Evolutionary conservation across 2,888 invertebrate species (phyloP).

Genomic region (Chrysolina oricalcia): DNA sequence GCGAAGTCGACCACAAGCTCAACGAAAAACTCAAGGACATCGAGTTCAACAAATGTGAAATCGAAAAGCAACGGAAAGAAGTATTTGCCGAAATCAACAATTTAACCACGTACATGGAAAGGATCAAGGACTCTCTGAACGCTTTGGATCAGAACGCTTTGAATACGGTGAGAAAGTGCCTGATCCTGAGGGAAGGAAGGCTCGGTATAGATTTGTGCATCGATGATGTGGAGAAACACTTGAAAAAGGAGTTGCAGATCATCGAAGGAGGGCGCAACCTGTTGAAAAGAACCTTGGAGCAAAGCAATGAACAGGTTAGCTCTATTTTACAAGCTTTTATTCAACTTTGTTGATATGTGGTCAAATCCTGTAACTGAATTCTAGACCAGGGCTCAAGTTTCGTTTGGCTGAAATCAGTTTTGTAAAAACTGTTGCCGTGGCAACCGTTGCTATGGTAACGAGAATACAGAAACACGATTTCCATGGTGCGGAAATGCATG

Average conservation of each 20-base stretch:
- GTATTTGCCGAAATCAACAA: conserved; percentile 86
- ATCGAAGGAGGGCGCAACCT: conserved; percentile 80
- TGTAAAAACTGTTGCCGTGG: too few relatives aligned
- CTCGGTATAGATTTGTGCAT: conserved; percentile 83
- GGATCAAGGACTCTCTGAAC: conserved; percentile 84
- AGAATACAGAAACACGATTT: too few relatives aligned
- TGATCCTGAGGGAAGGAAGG: conserved; percentile 84
- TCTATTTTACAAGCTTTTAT: too few relatives aligned
- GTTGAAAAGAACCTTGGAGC: conserved; percentile 81
- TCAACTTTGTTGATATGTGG: too few relatives aligned
- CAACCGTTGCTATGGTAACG: too few relatives aligned
- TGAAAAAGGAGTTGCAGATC: conserved; percentile 85
- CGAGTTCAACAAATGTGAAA: conserved; percentile 85
- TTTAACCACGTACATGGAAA: conserved; percentile 81
- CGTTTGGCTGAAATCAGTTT: too few relatives aligned
- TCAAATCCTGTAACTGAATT: too few relatives aligned
- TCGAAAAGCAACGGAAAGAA: conserved; percentile 84
- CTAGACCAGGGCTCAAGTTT: too few relatives aligned
- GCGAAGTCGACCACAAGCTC: conserved; percentile 84
- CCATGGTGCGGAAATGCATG: too few relatives aligned
- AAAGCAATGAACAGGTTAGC: conserved; percentile 82
- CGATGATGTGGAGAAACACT: conserved; percentile 87
- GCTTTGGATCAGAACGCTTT: conserved; percentile 80
- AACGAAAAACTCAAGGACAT: conserved; percentile 89
- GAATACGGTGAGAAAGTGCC: conserved; percentile 83